Base-by-base conservation (phyloP, 2,113 vertebrate genomes). In the Daphoenositta chrysoptera region DNA sequence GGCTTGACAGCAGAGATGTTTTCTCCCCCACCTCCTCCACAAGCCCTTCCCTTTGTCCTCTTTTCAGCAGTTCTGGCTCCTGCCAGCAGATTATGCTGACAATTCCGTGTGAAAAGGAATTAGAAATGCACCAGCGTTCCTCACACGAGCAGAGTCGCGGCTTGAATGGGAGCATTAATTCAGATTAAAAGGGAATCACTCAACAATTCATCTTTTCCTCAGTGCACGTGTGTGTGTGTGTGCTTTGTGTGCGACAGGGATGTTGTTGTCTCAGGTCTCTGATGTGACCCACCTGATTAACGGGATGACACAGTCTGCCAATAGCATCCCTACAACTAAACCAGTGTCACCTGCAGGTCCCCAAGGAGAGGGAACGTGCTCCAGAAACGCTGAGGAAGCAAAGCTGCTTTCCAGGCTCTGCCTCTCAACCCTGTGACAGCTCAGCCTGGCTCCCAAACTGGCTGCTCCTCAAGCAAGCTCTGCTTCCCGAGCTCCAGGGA, bases 141-240 rank as follows among this genome's bases (percentile, higher is more conserved):
- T 95, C 89, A 69, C 79, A 61, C 64, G 75, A 81, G 80, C 75
- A 45, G 68, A 92, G 76, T n/a, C 94, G n/a, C 30, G 44, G 88
- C 71, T 96, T 95, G 91, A 96, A 97, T 95, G 90, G 94, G 97
- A 96, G 83, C 89, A 96, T 94, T 96, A 95, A 97, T 97, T 97
- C 94, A 96, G 92, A 96, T 96, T 94, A 94, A 93, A 96, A 72
- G 45, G 19, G 96, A 93, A 72, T 96, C 95, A 69, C 58, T 95
- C 86, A 80, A 75, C 88, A 85, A 90, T 95, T 95, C 56, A 72
- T 93, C 60, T 70, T 89, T 86, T 75, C 85, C 91, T 61, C 42
- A 15, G 39, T 31, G 44, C 10, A 2, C 1, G 2, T 16, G 6
- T 30, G 24, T 64, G 60, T 60, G 51, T 64, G 40, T 63, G 64